Conservation (phyloP, 2,113 vertebrate genomes). For the Acrocephalus kingi region DNA sequence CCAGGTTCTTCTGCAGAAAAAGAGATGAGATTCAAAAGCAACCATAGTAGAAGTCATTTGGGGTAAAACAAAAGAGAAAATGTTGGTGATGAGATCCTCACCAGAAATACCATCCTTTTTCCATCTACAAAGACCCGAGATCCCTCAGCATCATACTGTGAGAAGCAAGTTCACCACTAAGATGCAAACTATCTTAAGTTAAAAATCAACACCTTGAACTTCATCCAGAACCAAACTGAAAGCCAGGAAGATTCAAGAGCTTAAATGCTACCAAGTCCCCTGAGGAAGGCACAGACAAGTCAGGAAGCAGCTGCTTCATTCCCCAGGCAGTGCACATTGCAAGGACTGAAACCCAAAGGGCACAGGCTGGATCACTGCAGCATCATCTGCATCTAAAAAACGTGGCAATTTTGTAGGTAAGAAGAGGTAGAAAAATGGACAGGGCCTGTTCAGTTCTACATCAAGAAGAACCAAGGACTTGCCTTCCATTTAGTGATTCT, state of each 20-base stretch:
- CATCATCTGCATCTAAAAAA: not conserved
- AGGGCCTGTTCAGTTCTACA: not conserved
- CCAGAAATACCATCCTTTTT: not conserved
- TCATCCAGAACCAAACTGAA: not conserved
- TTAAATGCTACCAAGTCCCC: not conserved
- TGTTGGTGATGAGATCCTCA: not conserved
- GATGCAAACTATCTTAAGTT: not conserved
- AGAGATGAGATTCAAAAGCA: not conserved
- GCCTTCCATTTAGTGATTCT: not conserved
- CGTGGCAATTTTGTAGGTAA: not conserved
- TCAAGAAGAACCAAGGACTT: not conserved
- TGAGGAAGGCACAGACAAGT: not conserved
- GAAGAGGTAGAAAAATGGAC: not conserved
- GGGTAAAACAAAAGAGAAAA: not conserved
- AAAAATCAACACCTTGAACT: not conserved
- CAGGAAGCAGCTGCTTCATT: not conserved
- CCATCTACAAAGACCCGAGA: not conserved
- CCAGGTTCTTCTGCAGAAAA: not conserved
- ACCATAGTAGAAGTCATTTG: not conserved
- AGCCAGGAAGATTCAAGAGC: not conserved
- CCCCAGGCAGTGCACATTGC: not conserved
- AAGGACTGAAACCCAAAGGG: not conserved
- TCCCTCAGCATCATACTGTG: not conserved
- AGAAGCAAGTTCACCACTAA: not conserved
- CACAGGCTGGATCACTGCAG: not conserved